Evolutionary conservation across 2,113 vertebrate genomes (phyloP), one percentile per base, ranked within the genome.

Genomic region (Chauna torquata): DNA sequence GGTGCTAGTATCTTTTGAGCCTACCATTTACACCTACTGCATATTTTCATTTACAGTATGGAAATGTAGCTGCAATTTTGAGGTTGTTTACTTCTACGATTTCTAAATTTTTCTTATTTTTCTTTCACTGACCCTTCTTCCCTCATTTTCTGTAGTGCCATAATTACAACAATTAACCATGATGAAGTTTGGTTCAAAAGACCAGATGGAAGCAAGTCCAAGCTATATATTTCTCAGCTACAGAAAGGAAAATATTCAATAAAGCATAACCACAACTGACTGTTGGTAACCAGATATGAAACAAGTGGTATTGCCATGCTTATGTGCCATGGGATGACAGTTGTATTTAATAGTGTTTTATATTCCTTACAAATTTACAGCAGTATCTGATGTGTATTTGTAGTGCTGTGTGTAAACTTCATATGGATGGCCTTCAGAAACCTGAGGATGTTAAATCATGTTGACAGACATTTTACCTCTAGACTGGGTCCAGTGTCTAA

Each of bases 171-270:
- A 93, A 98, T 99, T 98, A 99, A 99, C 99, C 99, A 99, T 81
- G 99, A 99, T 96, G 99, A 99, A 98, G 99, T 99, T 97, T 99
- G 99, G 99, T 99, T 99, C 98, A 99, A 99, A 96, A 98, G 99
- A 50, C 98, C 99, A 59, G 99, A 99, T 93, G 99, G 99, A 98
- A 99, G 98, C 98, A 99, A 99, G 98, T 99, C 99, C 54, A 99
- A 99, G 98, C 98, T 99, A 64, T 99, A 99, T 97, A 99, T 99
- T 98, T 99, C 99, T 94, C 99, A 99, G 97, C 98, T 99, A 91
- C 99, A 99, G 98, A 99, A 99, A 98, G 99, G 99, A 98, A 99
- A 99, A 99, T 99, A 99, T 91, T 99, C 99, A 77, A 99, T 99
- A 98, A 99, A 99, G 95, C 99, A 99, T 98, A 98, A 98, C 97